Evolutionary conservation across 2,797 vertebrate genomes (phyloP).

Genomic region (Clamator glandarius): DNA sequence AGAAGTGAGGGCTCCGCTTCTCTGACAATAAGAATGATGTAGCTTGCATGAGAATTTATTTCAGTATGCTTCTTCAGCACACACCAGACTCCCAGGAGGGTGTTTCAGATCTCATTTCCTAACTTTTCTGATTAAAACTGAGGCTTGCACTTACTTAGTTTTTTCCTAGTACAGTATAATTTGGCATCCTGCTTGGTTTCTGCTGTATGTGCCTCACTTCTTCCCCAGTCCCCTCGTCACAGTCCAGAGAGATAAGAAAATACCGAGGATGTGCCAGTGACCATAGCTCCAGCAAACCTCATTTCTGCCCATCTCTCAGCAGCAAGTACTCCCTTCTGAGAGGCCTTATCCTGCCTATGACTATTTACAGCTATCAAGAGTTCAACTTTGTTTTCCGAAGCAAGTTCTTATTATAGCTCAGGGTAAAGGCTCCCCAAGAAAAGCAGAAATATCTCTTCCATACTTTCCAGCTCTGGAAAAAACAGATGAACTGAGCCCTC

Average conservation of each 20-base stretch:
- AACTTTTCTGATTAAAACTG: conserved; percentile 37
- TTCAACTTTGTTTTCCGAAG: conserved; percentile 20
- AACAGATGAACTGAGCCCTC: background rate
- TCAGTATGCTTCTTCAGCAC: conserved; percentile 17
- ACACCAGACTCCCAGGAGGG: conserved; percentile 8
- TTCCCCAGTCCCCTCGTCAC: background rate
- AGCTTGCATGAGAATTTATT: conserved; percentile 58
- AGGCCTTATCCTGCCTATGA: background rate
- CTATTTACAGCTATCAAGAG: conserved; percentile 37
- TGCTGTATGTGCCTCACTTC: background rate
- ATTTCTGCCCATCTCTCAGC: background rate
- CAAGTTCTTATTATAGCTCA: conserved; percentile 19
- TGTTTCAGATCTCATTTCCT: conserved; percentile 41
- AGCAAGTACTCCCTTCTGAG: background rate
- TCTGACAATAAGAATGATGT: conserved; percentile 18
- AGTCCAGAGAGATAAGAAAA: background rate
- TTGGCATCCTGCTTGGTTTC: background rate
- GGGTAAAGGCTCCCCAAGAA: background rate
- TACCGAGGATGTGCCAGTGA: background rate
- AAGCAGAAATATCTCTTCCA: background rate
- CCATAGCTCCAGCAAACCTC: background rate
- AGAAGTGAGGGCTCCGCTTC: background rate
- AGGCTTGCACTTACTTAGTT: background rate
- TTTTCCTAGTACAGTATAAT: background rate
- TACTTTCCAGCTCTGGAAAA: background rate